These are phyloP conservation scores for Noctua pronuba DNA, from an alignment of 2,888 invertebrate genomes.

Conservation along the genomic window DNA sequence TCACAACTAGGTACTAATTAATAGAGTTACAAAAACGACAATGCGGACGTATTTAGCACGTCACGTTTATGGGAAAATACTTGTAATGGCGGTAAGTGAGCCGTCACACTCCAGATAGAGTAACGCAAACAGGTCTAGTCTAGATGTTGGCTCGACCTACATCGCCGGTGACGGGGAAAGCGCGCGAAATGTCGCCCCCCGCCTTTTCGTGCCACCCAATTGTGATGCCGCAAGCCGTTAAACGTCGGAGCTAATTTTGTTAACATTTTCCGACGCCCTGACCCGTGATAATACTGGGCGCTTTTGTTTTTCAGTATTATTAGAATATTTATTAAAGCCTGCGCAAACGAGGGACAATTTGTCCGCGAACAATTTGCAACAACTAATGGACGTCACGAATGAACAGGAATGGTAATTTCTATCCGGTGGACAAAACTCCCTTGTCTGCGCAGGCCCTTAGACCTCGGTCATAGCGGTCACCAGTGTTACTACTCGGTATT, in stretches of 20 bases:
- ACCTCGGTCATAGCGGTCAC: constrained; percentile 31
- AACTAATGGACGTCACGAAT: too few species aligned
- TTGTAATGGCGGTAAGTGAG: constrained; percentile 58
- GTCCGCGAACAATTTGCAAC: too few species aligned
- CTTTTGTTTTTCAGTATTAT: constrained; percentile 61
- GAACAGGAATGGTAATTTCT: too few species aligned
- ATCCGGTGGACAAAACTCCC: too few species aligned
- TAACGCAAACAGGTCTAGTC: constrained; percentile 67
- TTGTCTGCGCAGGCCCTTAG: background rate
- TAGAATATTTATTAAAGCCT: constrained; percentile 41
- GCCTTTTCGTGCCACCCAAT: constrained; percentile 76
- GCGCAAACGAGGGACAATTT: too few species aligned
- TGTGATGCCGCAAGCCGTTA: constrained; percentile 72
- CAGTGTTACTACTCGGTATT: constrained; percentile 37
- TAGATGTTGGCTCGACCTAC: constrained; percentile 78
- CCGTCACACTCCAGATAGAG: constrained; percentile 69
- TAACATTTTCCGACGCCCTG: constrained; percentile 70
- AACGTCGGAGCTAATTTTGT: constrained; percentile 75
- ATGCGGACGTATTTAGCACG: constrained; percentile 26
- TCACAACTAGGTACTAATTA: constrained; percentile 33
- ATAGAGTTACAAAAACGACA: constrained; percentile 33
- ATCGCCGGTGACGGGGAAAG: constrained; percentile 74
- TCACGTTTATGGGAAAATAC: constrained; percentile 50
- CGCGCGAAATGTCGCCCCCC: constrained; percentile 73
- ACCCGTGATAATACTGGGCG: constrained; percentile 67